Base-by-base conservation (phyloP, 2,888 invertebrate species). In the Endotricha flammealis region DNA sequence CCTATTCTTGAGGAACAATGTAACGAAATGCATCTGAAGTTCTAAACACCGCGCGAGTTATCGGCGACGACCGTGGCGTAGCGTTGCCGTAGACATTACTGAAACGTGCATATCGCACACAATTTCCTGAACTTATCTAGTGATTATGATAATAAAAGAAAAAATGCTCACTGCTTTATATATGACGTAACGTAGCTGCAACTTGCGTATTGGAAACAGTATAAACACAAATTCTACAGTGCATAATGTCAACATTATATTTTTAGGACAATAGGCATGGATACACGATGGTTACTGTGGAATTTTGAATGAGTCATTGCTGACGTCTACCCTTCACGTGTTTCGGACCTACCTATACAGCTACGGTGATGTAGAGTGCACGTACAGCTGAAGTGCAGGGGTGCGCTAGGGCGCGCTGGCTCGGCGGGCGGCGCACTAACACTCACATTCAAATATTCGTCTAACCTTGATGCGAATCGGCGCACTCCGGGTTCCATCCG, bases 401-500 rank as follows among this genome's bases (percentile, higher is more conserved):
- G 63, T 62, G 74, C 63, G 67, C 67, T 60, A 63, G 68, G 69
- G 72, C 70, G 70, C 65, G 60, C 63, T 55, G 63, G 57, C 17
- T 11, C 64, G 64, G 59, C 57, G 65, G 72, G 64, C 71, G 70
- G 70, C 64, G 72, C 83, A 83, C 82, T 65, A 75, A 75, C 85
- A 85, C 85, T 83, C 83, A 82, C 83, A 75, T 71, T 76, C 76
- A 79, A 79, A 80, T 80, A 78, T 80, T 78, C 77, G 71, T 78
- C 85, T 85, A 83, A 85, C 85, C 85, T 85, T 85, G 82, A 82
- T 82, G 83, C 85, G 83, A 81, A 80, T 83, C 78, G 83, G 79
- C 75, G 82, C 83, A 82, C 82, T 82, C 82, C 78, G 83, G 83
- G 83, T 81, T 82, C 85, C 85, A 85, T 85, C 78, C 81, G 85